Percentiles rank a stretch among this genome's conserved stretches.
Conservation (phyloP, 2,113 vertebrate genomes). For the Gnathonemus echidnorhynchus region DNA sequence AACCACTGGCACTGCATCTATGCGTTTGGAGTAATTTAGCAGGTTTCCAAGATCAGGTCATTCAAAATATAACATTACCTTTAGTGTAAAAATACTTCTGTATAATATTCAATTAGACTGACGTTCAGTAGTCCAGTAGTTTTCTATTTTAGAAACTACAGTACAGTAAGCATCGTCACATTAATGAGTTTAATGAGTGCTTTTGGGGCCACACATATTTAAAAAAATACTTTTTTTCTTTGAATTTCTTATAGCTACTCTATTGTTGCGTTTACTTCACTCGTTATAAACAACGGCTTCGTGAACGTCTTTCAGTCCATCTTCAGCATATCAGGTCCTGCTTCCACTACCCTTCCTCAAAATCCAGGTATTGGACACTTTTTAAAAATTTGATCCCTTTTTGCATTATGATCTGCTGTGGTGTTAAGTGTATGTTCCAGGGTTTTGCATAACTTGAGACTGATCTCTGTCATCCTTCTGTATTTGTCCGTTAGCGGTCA, state of each 20-base stretch:
- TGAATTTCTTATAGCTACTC: constrained; percentile 17
- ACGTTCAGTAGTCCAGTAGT: not conserved
- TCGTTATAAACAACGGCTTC: fast-evolving
- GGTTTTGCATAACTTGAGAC: not conserved
- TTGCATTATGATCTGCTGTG: not conserved
- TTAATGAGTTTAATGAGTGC: not conserved
- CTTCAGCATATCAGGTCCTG: not conserved
- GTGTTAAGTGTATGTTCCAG: not conserved
- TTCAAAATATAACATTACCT: not conserved
- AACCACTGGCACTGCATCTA: not conserved
- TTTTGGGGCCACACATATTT: not conserved
- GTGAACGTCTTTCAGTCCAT: fast-evolving
- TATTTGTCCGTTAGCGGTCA: constrained; percentile 44
- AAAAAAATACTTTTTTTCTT: not conserved
- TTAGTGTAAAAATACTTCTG: not conserved
- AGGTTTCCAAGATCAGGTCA: not conserved
- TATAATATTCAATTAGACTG: not conserved
- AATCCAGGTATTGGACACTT: constrained; percentile 39
- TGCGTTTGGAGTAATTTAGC: not conserved
- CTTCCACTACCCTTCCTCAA: fast-evolving
- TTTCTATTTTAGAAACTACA: not conserved
- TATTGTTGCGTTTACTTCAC: constrained; percentile 31
- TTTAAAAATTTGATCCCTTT: not conserved
- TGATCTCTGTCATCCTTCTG: constrained; percentile 21
- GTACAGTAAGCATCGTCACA: not conserved